These are phyloP conservation scores for Mastigias papua DNA, from an alignment of 30 jellyfish, hydroid and myxozoan genomes.

Conservation along the genomic window DNA sequence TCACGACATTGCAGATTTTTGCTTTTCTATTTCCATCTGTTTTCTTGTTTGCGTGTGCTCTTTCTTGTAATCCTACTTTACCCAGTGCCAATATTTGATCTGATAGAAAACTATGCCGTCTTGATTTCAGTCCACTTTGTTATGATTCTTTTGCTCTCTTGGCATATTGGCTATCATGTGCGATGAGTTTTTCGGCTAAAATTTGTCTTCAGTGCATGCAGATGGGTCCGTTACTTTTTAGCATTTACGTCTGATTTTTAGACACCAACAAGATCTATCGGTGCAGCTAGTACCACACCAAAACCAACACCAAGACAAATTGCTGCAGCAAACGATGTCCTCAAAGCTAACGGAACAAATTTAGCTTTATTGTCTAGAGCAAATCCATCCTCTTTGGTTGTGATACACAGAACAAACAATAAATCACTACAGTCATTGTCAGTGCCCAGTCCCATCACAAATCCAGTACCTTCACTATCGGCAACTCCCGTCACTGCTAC, in stretches of 20 bases:
- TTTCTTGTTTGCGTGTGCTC: too few relatives aligned
- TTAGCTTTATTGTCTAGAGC: not conserved
- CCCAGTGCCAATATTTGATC: too few relatives aligned
- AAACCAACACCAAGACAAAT: not conserved
- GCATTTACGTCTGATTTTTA: not conserved
- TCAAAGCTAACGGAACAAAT: not conserved
- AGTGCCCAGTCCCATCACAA: not conserved
- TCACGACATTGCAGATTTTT: too few relatives aligned
- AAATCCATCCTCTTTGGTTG: not conserved
- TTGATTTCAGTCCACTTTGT: too few relatives aligned
- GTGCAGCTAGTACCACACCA: not conserved
- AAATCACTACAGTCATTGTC: not conserved
- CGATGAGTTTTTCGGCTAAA: too few relatives aligned
- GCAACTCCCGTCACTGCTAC: constrained; percentile 7
- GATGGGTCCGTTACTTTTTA: not conserved
- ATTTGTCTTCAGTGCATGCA: too few relatives aligned
- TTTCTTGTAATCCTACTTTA: too few relatives aligned
- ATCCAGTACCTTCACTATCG: not conserved
- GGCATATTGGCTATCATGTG: too few relatives aligned
- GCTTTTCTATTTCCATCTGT: too few relatives aligned
- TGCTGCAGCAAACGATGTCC: not conserved
- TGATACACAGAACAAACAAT: not conserved
- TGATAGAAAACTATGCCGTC: too few relatives aligned
- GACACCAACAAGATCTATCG: not conserved
- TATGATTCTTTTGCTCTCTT: too few relatives aligned